phyloP scores from a whole-genome alignment of 1,140 invertebrate species.

The Papilio polytes region DNA sequence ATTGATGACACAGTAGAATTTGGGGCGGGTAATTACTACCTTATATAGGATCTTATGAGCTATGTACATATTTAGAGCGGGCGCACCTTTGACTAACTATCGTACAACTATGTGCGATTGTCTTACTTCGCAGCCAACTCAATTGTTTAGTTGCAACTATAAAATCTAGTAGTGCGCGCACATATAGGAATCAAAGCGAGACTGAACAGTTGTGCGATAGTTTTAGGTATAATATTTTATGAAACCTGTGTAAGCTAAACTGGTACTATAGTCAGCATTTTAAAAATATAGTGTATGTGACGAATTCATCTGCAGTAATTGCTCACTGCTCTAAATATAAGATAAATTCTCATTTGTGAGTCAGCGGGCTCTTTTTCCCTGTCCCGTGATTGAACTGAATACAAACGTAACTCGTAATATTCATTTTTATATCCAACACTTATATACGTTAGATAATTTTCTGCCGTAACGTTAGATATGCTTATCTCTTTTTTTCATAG shows the following conservation, averaged over 20 bases:
- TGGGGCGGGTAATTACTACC: no score
- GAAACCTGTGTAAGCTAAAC: neutral
- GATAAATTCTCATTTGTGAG: constrained; percentile 34
- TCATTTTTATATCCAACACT: neutral
- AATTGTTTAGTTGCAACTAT: no score
- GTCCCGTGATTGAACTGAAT: constrained; percentile 28
- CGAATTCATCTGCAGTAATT: constrained; percentile 23
- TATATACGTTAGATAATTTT: neutral
- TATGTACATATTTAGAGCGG: no score
- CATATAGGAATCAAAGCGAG: no score
- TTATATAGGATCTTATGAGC: no score
- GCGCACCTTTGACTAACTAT: no score
- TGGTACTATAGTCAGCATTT: neutral
- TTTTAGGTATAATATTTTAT: neutral
- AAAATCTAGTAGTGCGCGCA: no score
- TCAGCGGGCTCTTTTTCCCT: neutral
- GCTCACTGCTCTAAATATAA: constrained; percentile 31
- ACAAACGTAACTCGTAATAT: neutral
- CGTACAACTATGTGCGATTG: no score
- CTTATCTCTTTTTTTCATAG: neutral
- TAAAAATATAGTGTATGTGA: constrained; percentile 9
- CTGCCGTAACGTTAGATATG: neutral
- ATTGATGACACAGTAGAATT: no score
- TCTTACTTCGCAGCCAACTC: no score
- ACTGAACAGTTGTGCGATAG: no score